Conservation (phyloP, 1,140 invertebrate species). For the Ostrea denselamellosa region DNA sequence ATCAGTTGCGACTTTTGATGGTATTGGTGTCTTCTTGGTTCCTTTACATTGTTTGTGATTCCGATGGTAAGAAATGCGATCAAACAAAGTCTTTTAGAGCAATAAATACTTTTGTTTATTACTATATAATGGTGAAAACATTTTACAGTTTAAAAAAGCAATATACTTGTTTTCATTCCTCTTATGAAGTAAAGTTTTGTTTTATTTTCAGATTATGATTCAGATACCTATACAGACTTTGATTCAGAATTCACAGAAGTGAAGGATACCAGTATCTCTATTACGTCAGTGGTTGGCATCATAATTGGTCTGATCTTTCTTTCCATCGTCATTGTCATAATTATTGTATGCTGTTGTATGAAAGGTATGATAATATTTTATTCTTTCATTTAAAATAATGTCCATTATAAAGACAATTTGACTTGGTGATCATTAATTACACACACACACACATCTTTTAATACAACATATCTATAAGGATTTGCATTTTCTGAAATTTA, state of each 20-base stretch:
- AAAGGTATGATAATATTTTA: not conserved
- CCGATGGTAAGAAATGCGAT: not conserved
- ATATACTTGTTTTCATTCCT: not conserved
- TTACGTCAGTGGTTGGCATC: not conserved
- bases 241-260: not conserved
- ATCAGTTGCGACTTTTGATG: not conserved
- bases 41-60: not conserved
- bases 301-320: not conserved
- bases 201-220: constrained; percentile 7
- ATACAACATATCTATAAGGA: too few species aligned
- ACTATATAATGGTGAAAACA: not conserved
- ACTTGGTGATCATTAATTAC: too few species aligned
- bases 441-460: too few species aligned
- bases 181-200: not conserved
- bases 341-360: constrained; percentile 7
- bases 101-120: not conserved
- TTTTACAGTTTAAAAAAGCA: not conserved
- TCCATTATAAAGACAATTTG: too few species aligned
- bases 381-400: not conserved
- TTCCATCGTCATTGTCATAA: not conserved
- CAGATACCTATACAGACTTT: not conserved
- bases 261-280: not conserved
- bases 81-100: not conserved
- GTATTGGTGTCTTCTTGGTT: not conserved
- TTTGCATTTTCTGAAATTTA: too few species aligned